A percentile compares a stretch with the other conserved stretches of the same genome.
Evolutionary conservation across 2,797 vertebrate species (phyloP).

Genomic region (Muscicapa striata): DNA sequence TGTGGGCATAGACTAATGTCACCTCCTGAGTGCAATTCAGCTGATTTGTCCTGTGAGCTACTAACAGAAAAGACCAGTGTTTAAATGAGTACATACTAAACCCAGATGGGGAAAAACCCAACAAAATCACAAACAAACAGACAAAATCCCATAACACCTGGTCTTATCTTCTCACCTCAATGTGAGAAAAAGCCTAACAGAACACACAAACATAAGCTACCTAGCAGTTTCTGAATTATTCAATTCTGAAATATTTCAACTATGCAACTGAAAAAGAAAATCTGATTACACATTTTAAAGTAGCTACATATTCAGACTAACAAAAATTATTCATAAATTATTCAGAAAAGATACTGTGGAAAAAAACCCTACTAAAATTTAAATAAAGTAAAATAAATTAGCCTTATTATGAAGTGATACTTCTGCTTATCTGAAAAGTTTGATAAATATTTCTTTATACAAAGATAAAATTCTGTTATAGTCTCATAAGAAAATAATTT

Average conservation of each 20-base stretch:
- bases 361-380: background rate
- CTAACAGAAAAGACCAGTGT: background rate
- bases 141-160: rapidly evolving
- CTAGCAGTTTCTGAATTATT: background rate
- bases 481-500: background rate
- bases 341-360: background rate
- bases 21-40: background rate
- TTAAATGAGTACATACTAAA: background rate
- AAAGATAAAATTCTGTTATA: background rate
- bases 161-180: background rate
- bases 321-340: background rate
- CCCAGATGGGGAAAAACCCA: background rate
- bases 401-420: background rate
- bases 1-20: background rate
- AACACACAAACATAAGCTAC: background rate
- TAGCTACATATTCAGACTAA: background rate
- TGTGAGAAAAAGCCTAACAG: background rate
- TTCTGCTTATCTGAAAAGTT: background rate
- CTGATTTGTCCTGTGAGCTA: background rate
- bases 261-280: background rate
- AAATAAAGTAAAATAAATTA: background rate
- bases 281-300: background rate
- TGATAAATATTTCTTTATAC: background rate
- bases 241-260: background rate
- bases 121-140: background rate